Evolutionary conservation across 2,113 vertebrate genomes (phyloP).

Genomic region (Sakesphorus luctuosus): DNA sequence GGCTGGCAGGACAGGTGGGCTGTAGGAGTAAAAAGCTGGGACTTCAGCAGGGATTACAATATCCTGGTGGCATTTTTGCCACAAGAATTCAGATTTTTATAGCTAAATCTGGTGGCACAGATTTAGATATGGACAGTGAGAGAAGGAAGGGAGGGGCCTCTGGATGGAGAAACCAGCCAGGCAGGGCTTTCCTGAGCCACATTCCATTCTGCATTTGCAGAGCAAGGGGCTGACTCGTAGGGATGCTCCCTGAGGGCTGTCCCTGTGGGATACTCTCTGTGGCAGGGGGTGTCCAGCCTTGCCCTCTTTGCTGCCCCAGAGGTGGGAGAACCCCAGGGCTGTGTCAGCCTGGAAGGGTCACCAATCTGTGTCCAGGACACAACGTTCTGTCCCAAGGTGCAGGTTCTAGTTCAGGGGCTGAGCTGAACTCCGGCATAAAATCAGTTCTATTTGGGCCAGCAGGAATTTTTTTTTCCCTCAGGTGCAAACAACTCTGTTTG

Average conservation of each 20-base stretch:
- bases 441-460: neutral
- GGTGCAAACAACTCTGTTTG: neutral
- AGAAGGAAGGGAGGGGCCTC: neutral
- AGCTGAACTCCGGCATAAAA: neutral
- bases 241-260: neutral
- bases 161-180: neutral
- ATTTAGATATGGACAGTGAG: slow-evolving; percentile 50
- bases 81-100: neutral
- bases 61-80: neutral
- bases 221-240: neutral
- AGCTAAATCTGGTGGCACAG: slow-evolving; percentile 1
- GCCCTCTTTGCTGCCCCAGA: neutral
- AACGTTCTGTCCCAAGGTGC: neutral
- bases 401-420: neutral
- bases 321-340: neutral
- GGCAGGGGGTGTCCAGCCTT: neutral
- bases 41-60: slow-evolving; percentile 26
- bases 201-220: rapidly evolving
- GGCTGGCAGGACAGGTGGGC: neutral
- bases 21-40: slow-evolving; percentile 52
- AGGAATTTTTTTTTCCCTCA: neutral
- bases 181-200: neutral
- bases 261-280: rapidly evolving
- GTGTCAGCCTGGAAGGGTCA: neutral
- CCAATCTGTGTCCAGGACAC: neutral